Evolutionary conservation across 1,140 invertebrate genomes (phyloP), one percentile per base, ranked within the genome.

Genomic region (Zophobas morio): DNA sequence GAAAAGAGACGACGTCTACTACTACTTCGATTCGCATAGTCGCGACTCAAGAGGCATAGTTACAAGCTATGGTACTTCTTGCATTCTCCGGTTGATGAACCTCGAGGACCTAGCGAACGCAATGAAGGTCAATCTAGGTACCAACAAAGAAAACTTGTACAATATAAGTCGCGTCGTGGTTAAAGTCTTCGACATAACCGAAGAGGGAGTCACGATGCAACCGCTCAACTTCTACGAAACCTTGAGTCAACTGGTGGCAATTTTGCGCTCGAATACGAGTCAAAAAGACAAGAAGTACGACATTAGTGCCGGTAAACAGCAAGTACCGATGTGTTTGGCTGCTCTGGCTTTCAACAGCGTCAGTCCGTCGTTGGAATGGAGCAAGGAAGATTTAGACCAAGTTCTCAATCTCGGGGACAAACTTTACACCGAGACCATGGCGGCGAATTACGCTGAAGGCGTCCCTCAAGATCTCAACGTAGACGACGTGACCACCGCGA

Each of bases 11-110:
- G 83, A 85, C 1, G 80, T 82, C 2, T 85, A 80, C 47, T 88
- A 85, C 80, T 85, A 88, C 73, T 88, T 87, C 57, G 87, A 88
- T 75, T 87, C 88, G 6, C 87, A 88, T 57, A 87, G 84, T 2
- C 86, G 88, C 37, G 86, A 88, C 77, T 84, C 86, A 35, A 84
- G 86, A 75, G 88, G 88, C 6, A 32, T 78, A 60, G 35, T 35
- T 53, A 33, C 32, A 74, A 63, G 8, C 54, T 71, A 70, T 33
- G 82, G 82, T 4, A 82, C 76, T 1, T 77, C 82, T 34, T 79
- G 80, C 36, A 37, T 81, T 8, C 34, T 81, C 2, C 66, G 80
- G 0, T 32, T 78, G 3, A 1, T 39, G 32, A 57, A 54, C 32
- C 33, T 80, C 4, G 70, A 78, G 1, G 78, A 79, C 42, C 49